Evolutionary conservation across 2,888 invertebrate species (phyloP), one percentile per base, ranked within the genome.

Genomic region (Steinernema carpocapsae): DNA sequence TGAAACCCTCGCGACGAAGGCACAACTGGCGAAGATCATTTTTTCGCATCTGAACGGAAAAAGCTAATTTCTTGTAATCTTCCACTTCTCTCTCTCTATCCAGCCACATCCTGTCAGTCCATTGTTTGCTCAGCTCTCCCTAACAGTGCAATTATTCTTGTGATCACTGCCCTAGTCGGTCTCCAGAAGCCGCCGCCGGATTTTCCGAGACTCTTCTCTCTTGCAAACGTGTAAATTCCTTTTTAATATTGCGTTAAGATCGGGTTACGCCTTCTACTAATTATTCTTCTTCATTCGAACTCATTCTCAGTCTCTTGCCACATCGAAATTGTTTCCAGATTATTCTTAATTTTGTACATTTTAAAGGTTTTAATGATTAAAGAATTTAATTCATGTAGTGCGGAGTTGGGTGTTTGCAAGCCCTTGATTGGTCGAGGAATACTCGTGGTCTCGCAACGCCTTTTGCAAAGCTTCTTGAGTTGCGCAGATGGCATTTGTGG

Each of bases 1-100:
- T 59, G 80, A 83, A 71, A 81, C 85, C 32, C 78, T 86, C 46
- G 86, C 84, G 10, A 82, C 82, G 14, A 86, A 86, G 74, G 83
- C 85, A 72, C 85, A 86, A 74, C 74, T 86, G 37, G 85, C 86
- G 14, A 82, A 81, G 46, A 73, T 85, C 4, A 72, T 85, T 26
- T 85, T 84, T 76, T 76, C 79, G 72, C 81, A 83, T 43, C 29
- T 79, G 29, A 56, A 26, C 17, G 56, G 26, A 6, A 56, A 26
- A 17, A 56, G 56, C 26, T 56, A 56, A 19, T 17, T 56, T 22
- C 22, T 51, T 19, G 7, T 51, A 7, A 19, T 43, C 51, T 51
- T 51, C n/a, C 12, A n/a, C 19, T 51, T 51, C 51, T 51, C 51
- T 19, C 19, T 51, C 51, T 51, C 51, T 56, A 4, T 43, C 43